These are phyloP conservation scores for Sebastes trivittatus DNA, from an alignment of 2,797 vertebrate genomes.

Conservation along the genomic window DNA sequence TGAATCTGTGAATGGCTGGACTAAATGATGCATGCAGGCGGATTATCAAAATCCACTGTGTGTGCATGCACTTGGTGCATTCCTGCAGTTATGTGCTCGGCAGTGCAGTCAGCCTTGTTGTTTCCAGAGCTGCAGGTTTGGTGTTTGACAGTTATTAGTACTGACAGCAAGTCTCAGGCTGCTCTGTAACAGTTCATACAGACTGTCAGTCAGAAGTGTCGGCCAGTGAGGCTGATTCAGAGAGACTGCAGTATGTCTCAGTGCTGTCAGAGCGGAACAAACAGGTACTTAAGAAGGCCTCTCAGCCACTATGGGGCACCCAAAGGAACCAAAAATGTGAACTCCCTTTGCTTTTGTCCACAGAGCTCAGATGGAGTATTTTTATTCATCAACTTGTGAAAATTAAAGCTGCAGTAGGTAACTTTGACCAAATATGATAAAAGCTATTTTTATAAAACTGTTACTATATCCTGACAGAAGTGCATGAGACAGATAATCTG, in stretches of 20 bases:
- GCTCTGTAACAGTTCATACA: constrained; percentile 1
- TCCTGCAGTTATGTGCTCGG: not conserved
- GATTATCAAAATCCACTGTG: not conserved
- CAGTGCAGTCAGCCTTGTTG: not conserved
- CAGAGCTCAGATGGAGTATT: not conserved
- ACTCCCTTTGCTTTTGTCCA: not conserved
- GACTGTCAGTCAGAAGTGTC: not conserved
- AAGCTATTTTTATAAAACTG: too few relatives aligned
- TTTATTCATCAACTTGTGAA: not conserved
- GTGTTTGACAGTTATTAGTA: constrained; percentile 1
- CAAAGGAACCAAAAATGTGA: not conserved
- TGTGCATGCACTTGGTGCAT: not conserved
- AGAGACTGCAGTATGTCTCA: not conserved
- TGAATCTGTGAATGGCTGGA: not conserved
- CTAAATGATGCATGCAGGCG: not conserved
- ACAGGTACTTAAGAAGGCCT: not conserved
- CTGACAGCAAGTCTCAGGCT: constrained; percentile 26
- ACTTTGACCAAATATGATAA: too few relatives aligned
- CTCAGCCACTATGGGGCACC: not conserved
- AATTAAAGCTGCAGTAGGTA: not conserved
- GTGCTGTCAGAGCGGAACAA: not conserved
- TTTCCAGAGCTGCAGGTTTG: constrained; percentile 25
- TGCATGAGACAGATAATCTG: too few relatives aligned
- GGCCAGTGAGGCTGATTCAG: not conserved
- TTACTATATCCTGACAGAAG: too few relatives aligned